A percentile compares a stretch with the other conserved stretches of the same genome.
These are phyloP conservation scores for Etheostoma perlongum DNA, from an alignment of 2,797 vertebrate species.

Conservation along the genomic window DNA sequence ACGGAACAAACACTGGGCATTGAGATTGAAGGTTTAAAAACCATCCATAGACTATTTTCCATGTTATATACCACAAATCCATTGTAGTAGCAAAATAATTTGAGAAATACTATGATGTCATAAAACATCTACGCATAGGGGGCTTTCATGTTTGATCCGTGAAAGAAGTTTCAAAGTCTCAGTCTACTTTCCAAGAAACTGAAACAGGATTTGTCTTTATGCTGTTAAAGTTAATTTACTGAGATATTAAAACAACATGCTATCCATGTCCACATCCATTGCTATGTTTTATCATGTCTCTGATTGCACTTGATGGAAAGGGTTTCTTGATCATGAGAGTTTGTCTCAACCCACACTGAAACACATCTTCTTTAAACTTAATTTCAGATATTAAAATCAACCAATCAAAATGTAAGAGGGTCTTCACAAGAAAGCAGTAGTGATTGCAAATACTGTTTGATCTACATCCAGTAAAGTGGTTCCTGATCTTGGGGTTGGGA, in stretches of 20 bases:
- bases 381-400: neutral
- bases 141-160: neutral
- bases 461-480: neutral
- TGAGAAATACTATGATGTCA: no score
- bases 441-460: neutral
- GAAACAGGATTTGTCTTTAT: neutral
- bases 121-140: neutral
- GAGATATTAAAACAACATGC: no score
- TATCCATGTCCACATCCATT: neutral
- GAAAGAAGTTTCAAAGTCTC: neutral
- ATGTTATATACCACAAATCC: no score
- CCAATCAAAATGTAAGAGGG: neutral
- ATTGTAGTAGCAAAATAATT: neutral
- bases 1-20: neutral
- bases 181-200: neutral
- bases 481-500: no score
- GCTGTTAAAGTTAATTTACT: neutral
- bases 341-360: no score
- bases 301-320: neutral
- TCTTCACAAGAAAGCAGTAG: neutral
- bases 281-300: neutral
- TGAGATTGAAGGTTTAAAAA: neutral
- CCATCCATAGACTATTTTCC: no score
- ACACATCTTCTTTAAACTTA: neutral
- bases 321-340: no score